phyloP scores from a whole-genome alignment of 2,113 vertebrate genomes.

The Toxotes chatareus region DNA sequence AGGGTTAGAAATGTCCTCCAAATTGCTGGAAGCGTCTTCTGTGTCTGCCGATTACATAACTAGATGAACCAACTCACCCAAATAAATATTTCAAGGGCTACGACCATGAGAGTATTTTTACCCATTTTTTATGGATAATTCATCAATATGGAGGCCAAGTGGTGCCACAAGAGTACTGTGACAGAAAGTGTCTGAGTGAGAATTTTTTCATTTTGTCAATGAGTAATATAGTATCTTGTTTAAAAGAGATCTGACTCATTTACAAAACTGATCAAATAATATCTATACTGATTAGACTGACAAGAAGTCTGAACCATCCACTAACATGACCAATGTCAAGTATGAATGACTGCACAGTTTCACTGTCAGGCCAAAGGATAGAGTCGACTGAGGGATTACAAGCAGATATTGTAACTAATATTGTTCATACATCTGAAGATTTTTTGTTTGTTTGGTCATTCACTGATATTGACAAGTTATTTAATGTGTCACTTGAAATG shows the following conservation, averaged over 20 bases:
- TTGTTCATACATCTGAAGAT: neutral
- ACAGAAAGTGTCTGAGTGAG: neutral
- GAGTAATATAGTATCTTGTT: neutral
- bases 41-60: conserved; percentile 74
- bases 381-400: neutral
- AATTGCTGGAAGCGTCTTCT: conserved; percentile 54
- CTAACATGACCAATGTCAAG: neutral
- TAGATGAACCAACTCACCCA: conserved; percentile 47
- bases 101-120: conserved; percentile 73
- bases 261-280: too few relatives aligned
- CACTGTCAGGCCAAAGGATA: neutral
- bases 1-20: conserved; percentile 53
- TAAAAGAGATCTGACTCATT: neutral
- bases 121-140: conserved; percentile 70
- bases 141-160: conserved; percentile 38
- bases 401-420: neutral
- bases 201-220: conserved; percentile 6
- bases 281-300: neutral
- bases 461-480: neutral
- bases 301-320: neutral
- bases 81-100: conserved; percentile 75
- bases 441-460: neutral
- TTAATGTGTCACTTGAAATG: neutral
- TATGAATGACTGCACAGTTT: neutral
- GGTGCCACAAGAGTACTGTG: conserved; percentile 4